These are phyloP conservation scores for Darevskia mixta DNA, from an alignment of 2,797 vertebrate species.

Conservation along the genomic window DNA sequence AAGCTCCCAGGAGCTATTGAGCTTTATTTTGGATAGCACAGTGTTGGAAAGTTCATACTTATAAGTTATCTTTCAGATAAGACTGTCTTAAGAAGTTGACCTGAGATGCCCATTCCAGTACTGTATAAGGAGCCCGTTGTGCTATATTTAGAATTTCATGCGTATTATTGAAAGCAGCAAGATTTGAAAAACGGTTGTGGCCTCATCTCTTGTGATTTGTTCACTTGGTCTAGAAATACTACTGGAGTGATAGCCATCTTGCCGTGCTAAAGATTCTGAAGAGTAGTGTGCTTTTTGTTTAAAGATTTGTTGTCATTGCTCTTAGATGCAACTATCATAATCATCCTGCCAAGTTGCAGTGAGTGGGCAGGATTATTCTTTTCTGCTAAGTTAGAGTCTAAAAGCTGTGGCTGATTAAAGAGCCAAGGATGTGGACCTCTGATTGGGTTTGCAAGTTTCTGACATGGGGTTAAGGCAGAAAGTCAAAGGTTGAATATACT, in stretches of 20 bases:
- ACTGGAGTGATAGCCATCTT: neutral
- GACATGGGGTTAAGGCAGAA: neutral
- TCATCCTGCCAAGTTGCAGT: neutral
- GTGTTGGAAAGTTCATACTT: conserved; percentile 58
- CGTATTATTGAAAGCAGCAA: neutral
- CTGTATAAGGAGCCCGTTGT: conserved; percentile 33
- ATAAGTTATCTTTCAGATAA: conserved; percentile 58
- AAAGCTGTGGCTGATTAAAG: neutral
- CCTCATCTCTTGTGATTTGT: conserved; percentile 12
- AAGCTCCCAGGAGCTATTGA: conserved; percentile 42
- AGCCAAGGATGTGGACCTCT: neutral
- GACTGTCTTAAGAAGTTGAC: conserved; percentile 27
- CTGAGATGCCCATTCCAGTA: conserved; percentile 53
- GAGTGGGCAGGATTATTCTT: neutral
- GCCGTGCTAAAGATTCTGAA: neutral
- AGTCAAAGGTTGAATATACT: neutral
- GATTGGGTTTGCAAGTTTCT: neutral
- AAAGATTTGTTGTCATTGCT: neutral
- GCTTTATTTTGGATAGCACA: neutral
- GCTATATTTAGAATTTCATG: conserved; percentile 6
- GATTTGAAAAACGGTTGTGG: neutral
- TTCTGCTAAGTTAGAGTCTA: neutral
- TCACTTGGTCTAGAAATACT: conserved; percentile 5
- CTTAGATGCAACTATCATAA: neutral
- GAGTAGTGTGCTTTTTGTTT: neutral